phyloP scores from a whole-genome alignment of 2,797 vertebrate species.

The Pipistrellus kuhlii region DNA sequence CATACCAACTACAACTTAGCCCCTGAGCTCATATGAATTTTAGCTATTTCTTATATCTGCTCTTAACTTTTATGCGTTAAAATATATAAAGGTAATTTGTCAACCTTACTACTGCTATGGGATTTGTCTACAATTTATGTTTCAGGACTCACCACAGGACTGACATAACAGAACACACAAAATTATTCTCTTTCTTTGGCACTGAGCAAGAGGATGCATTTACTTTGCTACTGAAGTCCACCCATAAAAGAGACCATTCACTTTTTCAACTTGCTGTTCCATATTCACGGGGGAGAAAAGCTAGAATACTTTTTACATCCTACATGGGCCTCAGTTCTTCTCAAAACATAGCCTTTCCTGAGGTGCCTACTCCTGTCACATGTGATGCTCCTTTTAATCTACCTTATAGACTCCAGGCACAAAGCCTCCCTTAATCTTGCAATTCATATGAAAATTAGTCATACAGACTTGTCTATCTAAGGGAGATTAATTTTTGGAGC shows the following conservation, averaged over 20 bases:
- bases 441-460: constrained; percentile 71
- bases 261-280: constrained; percentile 60
- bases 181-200: constrained; percentile 56
- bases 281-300: constrained; percentile 47
- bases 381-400: constrained; percentile 58
- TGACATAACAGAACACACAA: constrained; percentile 62
- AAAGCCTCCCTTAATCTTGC: constrained; percentile 65
- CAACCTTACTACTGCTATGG: constrained; percentile 64
- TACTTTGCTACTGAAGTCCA: constrained; percentile 52
- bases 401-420: constrained; percentile 46
- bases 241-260: constrained; percentile 51
- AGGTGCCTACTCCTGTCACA: constrained; percentile 44
- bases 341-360: constrained; percentile 52
- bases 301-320: not conserved
- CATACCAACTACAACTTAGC: constrained; percentile 60
- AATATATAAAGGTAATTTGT: constrained; percentile 80
- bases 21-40: constrained; percentile 78
- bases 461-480: constrained; percentile 33
- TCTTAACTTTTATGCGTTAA: constrained; percentile 80
- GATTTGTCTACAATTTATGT: constrained; percentile 66
- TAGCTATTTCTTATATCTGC: constrained; percentile 73
- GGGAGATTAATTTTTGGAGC: constrained; percentile 52
- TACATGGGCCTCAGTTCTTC: constrained; percentile 16
- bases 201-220: constrained; percentile 62
- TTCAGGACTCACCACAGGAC: constrained; percentile 23